phyloP scores from a whole-genome alignment of 2,888 invertebrate genomes.

The Trypoxylon attenuatum region DNA sequence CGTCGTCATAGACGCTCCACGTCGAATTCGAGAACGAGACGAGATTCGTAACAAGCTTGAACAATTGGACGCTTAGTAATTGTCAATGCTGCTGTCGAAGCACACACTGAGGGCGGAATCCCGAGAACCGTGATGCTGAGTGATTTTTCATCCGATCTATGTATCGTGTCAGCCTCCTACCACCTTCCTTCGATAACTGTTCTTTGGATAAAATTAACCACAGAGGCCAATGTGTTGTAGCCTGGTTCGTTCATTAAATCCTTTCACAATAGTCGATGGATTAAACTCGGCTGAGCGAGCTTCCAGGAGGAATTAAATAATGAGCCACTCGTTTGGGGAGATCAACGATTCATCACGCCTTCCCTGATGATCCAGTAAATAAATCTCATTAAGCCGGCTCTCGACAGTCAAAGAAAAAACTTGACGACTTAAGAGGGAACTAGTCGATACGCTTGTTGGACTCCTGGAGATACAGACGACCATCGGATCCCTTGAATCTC shows the following conservation, averaged over 20 bases:
- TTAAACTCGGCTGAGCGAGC: constrained; percentile 36
- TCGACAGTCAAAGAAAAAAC: no score
- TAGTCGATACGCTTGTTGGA: no score
- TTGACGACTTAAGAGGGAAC: no score
- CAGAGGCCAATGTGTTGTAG: constrained; percentile 12
- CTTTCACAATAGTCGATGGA: constrained; percentile 49
- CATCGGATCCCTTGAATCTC: no score
- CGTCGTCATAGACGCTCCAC: no score
- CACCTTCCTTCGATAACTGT: constrained; percentile 19
- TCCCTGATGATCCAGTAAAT: constrained; percentile 27
- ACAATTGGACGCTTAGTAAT: constrained; percentile 51
- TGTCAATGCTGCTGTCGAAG: constrained; percentile 52
- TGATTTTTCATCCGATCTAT: constrained; percentile 48
- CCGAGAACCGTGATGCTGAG: constrained; percentile 46
- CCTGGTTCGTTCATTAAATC: constrained; percentile 49
- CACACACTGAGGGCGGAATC: constrained; percentile 41
- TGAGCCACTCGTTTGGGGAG: not conserved
- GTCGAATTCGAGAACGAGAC: constrained; percentile 32
- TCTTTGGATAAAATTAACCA: constrained; percentile 47
- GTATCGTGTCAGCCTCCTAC: constrained; percentile 4
- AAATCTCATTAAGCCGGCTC: constrained; percentile 21
- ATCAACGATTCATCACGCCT: constrained; percentile 41
- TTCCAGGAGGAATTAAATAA: not conserved
- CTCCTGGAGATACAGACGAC: no score
- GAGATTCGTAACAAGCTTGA: constrained; percentile 50